phyloP scores from a whole-genome alignment of 2,888 invertebrate species.

The Chloroclystis v-ata region DNA sequence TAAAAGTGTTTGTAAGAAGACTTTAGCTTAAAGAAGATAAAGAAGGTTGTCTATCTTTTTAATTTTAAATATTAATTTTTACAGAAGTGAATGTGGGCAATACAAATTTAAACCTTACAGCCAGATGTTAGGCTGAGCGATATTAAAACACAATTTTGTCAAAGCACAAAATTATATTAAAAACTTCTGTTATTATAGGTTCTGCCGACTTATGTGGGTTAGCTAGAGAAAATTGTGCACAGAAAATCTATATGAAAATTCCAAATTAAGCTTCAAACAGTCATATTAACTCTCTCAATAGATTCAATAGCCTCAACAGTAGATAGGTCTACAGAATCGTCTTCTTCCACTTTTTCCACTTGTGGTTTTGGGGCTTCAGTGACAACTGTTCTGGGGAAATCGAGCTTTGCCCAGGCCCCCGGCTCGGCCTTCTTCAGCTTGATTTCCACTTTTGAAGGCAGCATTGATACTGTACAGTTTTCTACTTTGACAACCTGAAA shows the following conservation, averaged over 20 bases:
- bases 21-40: no score
- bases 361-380: constrained; percentile 39
- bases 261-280: constrained; percentile 28
- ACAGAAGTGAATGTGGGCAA: no score
- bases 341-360: constrained; percentile 43
- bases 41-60: no score
- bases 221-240: constrained; percentile 11
- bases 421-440: constrained; percentile 92
- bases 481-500: constrained; percentile 86
- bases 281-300: constrained; percentile 65
- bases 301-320: constrained; percentile 79
- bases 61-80: no score
- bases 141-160: no score
- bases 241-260: not conserved
- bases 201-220: no score
- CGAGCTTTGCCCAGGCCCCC: constrained; percentile 88
- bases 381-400: constrained; percentile 74
- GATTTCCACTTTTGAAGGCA: constrained; percentile 94
- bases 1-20: no score
- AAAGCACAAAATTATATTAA: no score
- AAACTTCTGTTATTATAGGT: no score
- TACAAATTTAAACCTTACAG: no score
- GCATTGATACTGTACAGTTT: constrained; percentile 85
- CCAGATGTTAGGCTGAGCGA: no score
- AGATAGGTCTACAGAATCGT: constrained; percentile 85